Evolutionary conservation across 2,797 vertebrate genomes (phyloP), one percentile per base, ranked within the genome.

Genomic region (Hippocampus kuda): DNA sequence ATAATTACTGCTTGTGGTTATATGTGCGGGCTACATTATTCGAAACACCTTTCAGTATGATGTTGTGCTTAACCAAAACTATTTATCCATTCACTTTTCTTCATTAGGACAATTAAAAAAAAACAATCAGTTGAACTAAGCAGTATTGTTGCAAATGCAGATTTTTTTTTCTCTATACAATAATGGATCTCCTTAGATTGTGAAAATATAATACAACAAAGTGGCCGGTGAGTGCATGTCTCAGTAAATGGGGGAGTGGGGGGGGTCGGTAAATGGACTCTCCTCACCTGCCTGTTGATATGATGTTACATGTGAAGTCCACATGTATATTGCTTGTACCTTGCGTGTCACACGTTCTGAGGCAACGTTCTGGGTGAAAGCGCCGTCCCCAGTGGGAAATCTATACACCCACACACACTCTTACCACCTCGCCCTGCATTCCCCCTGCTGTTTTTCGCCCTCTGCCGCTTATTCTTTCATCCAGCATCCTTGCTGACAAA

Each of bases 281-380:
- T 13, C 8, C 4, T 42, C 20, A 18, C 72, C 51, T 67, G 0
- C 66, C 24, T 67, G 34, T 24, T 67, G 69, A 48, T 38, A 1
- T 67, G 9, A 44, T 10, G 30, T 30, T 30, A 30, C 30, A 30
- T 30, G 22, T 62, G 0, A 71, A 26, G 51, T 73, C 54, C 78
- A 44, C 16, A 6, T 70, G 62, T 72, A 70, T 69, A 68, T 68
- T 48, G 30, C 48, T 53, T 60, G 65, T 72, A 66, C 64, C 63
- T 77, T 4, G 56, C 48, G 38, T 78, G 69, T 74, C 70, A 77
- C 67, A 71, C 20, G 4, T 73, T 72, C 75, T 49, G 12, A 79
- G 70, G 71, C 76, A 77, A 68, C 60, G 70, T 72, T 73, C 73
- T 83, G 77, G 77, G 83, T 85, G 78, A 84, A 86, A 60, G 68